These are phyloP conservation scores for Dryococelus australis DNA, from an alignment of 2,888 invertebrate species.

Conservation along the genomic window DNA sequence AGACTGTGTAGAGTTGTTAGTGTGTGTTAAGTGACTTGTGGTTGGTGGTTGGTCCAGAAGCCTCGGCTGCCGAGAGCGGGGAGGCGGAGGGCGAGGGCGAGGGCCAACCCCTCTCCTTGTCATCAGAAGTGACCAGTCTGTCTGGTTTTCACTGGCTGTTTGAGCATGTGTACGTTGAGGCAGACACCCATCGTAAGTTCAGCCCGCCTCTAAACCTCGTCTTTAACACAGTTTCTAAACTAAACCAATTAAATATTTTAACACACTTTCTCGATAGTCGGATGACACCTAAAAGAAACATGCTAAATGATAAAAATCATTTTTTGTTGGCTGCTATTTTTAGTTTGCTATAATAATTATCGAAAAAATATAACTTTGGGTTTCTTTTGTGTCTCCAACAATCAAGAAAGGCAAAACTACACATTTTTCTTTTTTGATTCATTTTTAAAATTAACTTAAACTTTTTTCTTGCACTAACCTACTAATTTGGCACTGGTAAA, in stretches of 20 bases:
- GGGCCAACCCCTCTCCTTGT: slow-evolving; percentile 18
- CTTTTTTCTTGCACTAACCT: neutral
- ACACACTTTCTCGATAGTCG: neutral
- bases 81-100: neutral
- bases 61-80: slow-evolving; percentile 2
- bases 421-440: neutral
- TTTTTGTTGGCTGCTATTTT: neutral
- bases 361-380: neutral
- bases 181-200: slow-evolving; percentile 44
- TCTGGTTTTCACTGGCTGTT: slow-evolving; percentile 72
- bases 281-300: neutral
- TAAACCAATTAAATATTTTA: neutral
- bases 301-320: neutral
- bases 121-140: slow-evolving; percentile 57
- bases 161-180: slow-evolving; percentile 58
- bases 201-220: neutral
- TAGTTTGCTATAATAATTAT: neutral
- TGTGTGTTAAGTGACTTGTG: neutral
- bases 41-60: neutral
- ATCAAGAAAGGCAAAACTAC: neutral
- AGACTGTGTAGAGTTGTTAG: neutral
- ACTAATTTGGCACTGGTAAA: neutral
- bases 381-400: slow-evolving; percentile 3
- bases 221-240: neutral
- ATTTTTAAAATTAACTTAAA: neutral